A percentile compares a stretch with the other conserved stretches of the same genome.
Evolutionary conservation across 2,113 vertebrate genomes (phyloP).

Genomic region (Saimiri boliviensis): DNA sequence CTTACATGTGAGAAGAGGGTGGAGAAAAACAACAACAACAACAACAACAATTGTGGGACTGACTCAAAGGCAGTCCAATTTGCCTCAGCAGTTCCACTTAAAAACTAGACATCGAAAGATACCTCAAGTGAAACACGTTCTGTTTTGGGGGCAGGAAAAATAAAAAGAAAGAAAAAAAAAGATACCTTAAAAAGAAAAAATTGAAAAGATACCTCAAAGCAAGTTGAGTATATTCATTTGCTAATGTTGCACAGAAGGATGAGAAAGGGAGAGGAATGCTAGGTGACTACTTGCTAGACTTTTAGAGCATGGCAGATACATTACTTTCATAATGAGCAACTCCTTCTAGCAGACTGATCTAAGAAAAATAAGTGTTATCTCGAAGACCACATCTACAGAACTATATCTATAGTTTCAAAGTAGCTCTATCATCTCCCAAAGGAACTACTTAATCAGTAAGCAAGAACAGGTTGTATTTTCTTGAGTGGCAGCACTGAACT

Average conservation of each 20-base stretch:
- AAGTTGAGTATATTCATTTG: neutral
- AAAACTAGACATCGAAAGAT: neutral
- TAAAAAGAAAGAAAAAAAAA: too few species aligned
- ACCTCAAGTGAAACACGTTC: neutral
- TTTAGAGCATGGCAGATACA: neutral
- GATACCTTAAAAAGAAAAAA: neutral
- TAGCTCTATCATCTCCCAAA: neutral
- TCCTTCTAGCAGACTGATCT: neutral
- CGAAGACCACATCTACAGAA: neutral
- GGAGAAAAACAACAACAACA: too few species aligned
- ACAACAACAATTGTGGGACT: too few species aligned
- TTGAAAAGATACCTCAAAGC: neutral
- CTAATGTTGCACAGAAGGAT: neutral
- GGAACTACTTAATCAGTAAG: neutral
- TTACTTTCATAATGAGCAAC: neutral
- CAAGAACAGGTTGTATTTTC: neutral
- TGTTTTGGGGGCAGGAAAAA: too few species aligned
- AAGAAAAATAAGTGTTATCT: neutral
- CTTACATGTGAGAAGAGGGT: too few species aligned
- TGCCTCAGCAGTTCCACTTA: constrained; percentile 1
- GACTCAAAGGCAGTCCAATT: neutral
- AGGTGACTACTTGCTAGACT: neutral
- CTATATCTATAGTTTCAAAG: neutral
- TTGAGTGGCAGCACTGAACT: neutral
- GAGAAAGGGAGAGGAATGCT: neutral